Percentiles rank a stretch among this genome's conserved stretches.
Conservation (phyloP, 2,797 vertebrate species). For the Crocodylus rhombifer region DNA sequence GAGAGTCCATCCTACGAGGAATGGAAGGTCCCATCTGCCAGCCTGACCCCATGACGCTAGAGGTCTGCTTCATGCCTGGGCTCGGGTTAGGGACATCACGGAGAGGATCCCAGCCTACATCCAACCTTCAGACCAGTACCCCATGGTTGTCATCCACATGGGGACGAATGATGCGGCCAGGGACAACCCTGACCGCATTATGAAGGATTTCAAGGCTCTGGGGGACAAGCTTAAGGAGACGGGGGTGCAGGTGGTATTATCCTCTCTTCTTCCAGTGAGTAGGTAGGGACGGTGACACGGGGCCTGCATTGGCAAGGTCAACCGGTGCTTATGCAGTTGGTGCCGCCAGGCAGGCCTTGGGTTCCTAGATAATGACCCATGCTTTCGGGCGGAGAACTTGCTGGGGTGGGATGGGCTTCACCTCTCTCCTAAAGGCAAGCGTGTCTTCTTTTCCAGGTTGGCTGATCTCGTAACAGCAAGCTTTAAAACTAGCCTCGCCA, state of each 20-base stretch:
- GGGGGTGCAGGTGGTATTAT: not conserved
- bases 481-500: no score
- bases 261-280: not conserved
- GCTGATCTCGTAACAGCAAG: no score
- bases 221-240: not conserved
- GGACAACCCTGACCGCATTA: not conserved
- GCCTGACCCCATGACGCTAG: not conserved
- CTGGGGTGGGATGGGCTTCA: not conserved
- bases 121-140: not conserved
- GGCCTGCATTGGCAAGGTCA: not conserved
- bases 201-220: not conserved
- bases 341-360: not conserved
- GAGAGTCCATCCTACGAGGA: no score
- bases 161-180: not conserved
- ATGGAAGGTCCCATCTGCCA: not conserved
- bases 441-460: no score
- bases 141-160: not conserved
- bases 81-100: not conserved
- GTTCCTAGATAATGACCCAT: not conserved
- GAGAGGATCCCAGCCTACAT: not conserved
- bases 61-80: not conserved
- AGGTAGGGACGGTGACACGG: not conserved
- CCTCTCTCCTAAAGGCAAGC: no score
- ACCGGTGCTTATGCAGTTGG: not conserved
- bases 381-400: not conserved